Evolutionary conservation across 2,113 vertebrate genomes (phyloP).

Genomic region (Prinia subflava): DNA sequence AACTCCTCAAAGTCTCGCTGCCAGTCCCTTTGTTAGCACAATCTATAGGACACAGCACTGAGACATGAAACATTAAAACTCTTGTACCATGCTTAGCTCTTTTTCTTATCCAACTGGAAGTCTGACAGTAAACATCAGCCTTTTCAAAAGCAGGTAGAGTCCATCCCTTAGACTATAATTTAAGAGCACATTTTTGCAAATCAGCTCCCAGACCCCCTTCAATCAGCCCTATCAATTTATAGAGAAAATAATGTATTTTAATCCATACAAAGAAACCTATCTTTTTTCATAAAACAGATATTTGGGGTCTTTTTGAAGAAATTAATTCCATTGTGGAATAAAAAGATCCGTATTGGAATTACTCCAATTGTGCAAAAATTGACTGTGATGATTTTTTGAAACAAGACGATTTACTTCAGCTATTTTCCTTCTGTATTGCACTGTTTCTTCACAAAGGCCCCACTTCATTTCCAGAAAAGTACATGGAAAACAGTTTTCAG

Average conservation of each 20-base stretch:
- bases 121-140: neutral
- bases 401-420: neutral
- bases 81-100: rapidly evolving
- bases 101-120: neutral
- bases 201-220: neutral
- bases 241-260: neutral
- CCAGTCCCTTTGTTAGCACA: neutral
- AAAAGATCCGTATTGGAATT: neutral
- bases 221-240: neutral
- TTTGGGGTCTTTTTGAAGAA: neutral
- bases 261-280: neutral
- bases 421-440: neutral
- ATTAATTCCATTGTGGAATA: neutral
- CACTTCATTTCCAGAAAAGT: neutral
- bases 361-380: neutral
- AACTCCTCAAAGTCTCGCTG: neutral
- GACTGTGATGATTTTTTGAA: neutral
- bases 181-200: neutral
- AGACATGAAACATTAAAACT: neutral
- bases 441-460: neutral
- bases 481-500: neutral
- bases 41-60: neutral
- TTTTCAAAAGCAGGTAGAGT: neutral
- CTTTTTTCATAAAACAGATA: neutral
- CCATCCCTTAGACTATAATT: neutral